Conservation (phyloP, 2,888 invertebrate genomes). For the Deilephila elpenor region DNA sequence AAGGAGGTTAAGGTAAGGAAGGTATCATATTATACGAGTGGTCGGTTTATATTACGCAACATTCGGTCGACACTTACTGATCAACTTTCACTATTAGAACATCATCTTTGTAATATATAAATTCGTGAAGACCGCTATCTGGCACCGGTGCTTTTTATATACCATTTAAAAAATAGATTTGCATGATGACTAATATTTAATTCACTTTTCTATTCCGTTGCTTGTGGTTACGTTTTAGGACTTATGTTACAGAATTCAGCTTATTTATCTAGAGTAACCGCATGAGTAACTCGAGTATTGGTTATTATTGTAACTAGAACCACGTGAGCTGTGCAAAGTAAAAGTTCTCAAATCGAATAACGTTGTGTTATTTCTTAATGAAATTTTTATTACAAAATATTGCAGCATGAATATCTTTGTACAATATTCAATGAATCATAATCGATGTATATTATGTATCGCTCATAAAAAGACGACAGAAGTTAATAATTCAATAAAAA, state of each 20-base stretch:
- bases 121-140: constrained; percentile 19
- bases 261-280: not conserved
- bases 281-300: too few species aligned
- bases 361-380: too few species aligned
- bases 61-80: constrained; percentile 34
- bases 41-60: constrained; percentile 43
- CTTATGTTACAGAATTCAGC: not conserved
- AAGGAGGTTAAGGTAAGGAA: constrained; percentile 42
- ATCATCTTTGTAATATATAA: constrained; percentile 34
- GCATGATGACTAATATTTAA: constrained; percentile 21
- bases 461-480: not conserved
- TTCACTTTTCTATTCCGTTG: constrained; percentile 38
- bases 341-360: not conserved
- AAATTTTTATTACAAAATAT: too few species aligned
- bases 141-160: constrained; percentile 3
- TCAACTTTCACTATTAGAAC: constrained; percentile 45
- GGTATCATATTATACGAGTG: constrained; percentile 25
- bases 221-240: constrained; percentile 1
- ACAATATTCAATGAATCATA: constrained; percentile 1
- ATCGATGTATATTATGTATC: not conserved
- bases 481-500: not conserved
- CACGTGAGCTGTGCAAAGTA: too few species aligned
- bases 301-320: too few species aligned
- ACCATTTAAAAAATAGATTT: constrained; percentile 17
- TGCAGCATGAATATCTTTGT: not conserved